Evolutionary conservation across 2,797 vertebrate species (phyloP).

Genomic region (Jordanella pulchra): DNA sequence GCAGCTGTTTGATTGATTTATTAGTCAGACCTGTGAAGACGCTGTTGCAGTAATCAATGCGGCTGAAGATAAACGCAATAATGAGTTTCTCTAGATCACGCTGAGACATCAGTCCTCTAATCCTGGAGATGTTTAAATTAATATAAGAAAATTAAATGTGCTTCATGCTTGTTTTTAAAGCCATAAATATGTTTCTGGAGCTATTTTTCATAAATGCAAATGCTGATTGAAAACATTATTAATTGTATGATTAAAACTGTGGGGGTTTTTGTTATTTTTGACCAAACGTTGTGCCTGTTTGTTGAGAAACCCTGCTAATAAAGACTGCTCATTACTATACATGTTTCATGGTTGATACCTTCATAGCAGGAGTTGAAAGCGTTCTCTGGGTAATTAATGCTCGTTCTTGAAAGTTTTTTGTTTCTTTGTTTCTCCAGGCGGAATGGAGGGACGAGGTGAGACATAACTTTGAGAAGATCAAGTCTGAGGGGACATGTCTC

Average conservation of each 20-base stretch:
- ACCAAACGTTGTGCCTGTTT: neutral
- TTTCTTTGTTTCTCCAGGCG: conserved; percentile 74
- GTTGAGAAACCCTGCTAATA: neutral
- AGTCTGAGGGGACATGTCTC: conserved; percentile 94
- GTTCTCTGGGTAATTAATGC: neutral
- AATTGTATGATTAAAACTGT: too few species aligned
- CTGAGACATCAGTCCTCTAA: too few species aligned
- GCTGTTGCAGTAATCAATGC: too few species aligned
- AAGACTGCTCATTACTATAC: neutral
- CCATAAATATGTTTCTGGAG: too few species aligned
- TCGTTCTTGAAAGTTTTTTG: neutral
- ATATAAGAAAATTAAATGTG: too few species aligned
- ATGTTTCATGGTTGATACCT: neutral
- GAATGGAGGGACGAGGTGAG: conserved; percentile 95
- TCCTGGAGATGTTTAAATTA: too few species aligned
- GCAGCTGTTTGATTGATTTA: neutral
- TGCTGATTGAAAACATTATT: neutral
- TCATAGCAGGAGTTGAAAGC: too few species aligned
- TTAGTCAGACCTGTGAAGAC: too few species aligned
- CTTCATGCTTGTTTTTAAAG: too few species aligned
- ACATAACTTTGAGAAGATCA: conserved; percentile 97
- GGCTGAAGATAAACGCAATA: too few species aligned
- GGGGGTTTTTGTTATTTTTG: neutral
- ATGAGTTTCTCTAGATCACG: too few species aligned
- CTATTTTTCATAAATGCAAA: neutral